Base-by-base conservation (phyloP, 2,113 vertebrate species). In the Atherinomorus stipes region DNA sequence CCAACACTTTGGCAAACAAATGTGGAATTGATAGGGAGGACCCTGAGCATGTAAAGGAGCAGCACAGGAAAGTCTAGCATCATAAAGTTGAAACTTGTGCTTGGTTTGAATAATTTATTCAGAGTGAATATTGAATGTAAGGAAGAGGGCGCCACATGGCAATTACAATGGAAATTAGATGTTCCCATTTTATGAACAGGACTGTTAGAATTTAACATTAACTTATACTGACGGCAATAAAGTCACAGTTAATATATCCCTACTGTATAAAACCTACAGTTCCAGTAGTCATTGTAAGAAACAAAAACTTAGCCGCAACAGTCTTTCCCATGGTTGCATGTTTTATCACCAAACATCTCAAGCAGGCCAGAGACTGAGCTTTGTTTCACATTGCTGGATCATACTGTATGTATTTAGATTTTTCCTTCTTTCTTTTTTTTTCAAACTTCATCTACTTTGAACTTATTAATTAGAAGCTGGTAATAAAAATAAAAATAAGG, bases 1-100 rank as follows among this genome's bases (percentile, higher is more conserved):
- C 54, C 65, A 74, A 57, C 65, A 28, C 78, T 80, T 88, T 60
- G 62, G 54, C 67, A 89, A 90, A 84, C 64, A 85, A 84, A 88
- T 88, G 83, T 66, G 49, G 88, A 90, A 90, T 91, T 87, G 85
- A 88, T 87, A 71, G 71, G 47, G 59, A 64, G 75, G 7, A 57
- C 71, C 67, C 37, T 67, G 34, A 81, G 58, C 60, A 63, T 63
- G 73, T 80, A 79, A 50, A 83, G 61, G 38, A 78, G 75, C 45
- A 42, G 7, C 8, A 26, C 31, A 57, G 26, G 40, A 8, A 19
- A 42, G 19, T 80, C n/a, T 4, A 15, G 31, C 64, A 57, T 71
- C 18, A 34, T 71, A 34, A 56, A 61, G 16, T 66, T 47, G 56
- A 56, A 74, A 74, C 81, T 71, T 52, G 72, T 62, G 52, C 38